Evolutionary conservation across 2,888 invertebrate species (phyloP).

Genomic region (Apodemia duryi): DNA sequence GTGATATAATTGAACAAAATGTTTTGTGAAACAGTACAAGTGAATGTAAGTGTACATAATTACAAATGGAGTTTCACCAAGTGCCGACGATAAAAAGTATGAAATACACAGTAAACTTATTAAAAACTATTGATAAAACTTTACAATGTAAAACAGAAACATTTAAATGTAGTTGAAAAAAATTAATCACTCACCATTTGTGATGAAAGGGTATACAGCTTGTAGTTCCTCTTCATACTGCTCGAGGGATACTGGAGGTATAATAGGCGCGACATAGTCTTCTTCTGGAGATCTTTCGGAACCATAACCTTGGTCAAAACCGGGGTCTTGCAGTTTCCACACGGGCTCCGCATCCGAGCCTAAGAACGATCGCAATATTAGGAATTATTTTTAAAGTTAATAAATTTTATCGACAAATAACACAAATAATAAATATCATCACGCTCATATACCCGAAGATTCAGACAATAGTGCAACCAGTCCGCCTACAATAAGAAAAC

Average conservation of each 20-base stretch:
- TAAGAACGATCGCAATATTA: slow-evolving; percentile 35
- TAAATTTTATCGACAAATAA: not conserved
- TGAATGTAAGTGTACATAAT: too few species aligned
- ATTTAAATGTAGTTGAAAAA: not conserved
- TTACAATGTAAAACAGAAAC: too few species aligned
- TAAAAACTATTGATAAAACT: too few species aligned
- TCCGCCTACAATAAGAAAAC: too few species aligned
- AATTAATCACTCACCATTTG: slow-evolving; percentile 79
- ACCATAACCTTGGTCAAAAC: slow-evolving; percentile 87
- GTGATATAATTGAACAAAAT: too few species aligned
- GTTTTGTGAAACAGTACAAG: too few species aligned
- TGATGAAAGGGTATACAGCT: slow-evolving; percentile 83
- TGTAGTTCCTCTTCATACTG: slow-evolving; percentile 80
- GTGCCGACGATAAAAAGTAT: too few species aligned
- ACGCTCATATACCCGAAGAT: not conserved
- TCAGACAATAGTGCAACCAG: too few species aligned
- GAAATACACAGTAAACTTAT: too few species aligned
- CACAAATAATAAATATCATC: not conserved
- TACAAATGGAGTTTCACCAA: too few species aligned
- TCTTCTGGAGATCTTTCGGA: slow-evolving; percentile 88
- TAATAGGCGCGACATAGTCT: slow-evolving; percentile 84
- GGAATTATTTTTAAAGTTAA: not conserved
- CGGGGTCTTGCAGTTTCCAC: slow-evolving; percentile 76
- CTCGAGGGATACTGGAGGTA: slow-evolving; percentile 74
- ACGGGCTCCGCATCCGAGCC: slow-evolving; percentile 76